Conservation (phyloP, 2,888 invertebrate genomes). For the Geotrupes spiniger region DNA sequence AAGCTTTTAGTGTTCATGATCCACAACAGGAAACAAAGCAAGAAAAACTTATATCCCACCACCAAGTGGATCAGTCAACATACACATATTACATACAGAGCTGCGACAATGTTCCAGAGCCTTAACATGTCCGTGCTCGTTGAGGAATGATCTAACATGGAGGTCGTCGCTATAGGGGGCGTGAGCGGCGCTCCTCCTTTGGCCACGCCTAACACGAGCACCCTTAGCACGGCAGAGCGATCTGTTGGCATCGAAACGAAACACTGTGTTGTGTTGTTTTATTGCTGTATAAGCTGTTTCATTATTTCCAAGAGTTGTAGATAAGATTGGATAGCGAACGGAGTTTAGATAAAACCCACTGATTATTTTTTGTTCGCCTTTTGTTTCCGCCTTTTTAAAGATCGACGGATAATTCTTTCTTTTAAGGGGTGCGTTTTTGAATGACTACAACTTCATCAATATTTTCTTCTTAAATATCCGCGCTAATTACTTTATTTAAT, state of each 20-base stretch:
- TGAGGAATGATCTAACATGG: slow-evolving; percentile 48
- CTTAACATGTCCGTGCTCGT: slow-evolving; percentile 39
- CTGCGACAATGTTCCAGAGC: slow-evolving; percentile 42
- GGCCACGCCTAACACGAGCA: slow-evolving; percentile 37
- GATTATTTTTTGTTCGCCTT: slow-evolving; percentile 29
- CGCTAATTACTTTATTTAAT: too few species aligned
- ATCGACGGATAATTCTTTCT: slow-evolving; percentile 9
- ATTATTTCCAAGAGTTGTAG: slow-evolving; percentile 45
- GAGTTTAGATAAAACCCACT: slow-evolving; percentile 38
- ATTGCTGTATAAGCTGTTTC: slow-evolving; percentile 46
- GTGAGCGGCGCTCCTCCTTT: slow-evolving; percentile 42
- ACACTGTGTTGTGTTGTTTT: slow-evolving; percentile 40
- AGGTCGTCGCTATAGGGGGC: slow-evolving; percentile 43
- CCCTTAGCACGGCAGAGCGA: slow-evolving; percentile 41
- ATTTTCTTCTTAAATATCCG: too few species aligned
- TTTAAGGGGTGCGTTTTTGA: background rate
- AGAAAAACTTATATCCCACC: slow-evolving; percentile 32
- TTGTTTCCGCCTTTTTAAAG: slow-evolving; percentile 13
- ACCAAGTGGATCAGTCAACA: slow-evolving; percentile 37
- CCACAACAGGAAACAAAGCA: slow-evolving; percentile 30
- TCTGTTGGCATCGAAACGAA: slow-evolving; percentile 43
- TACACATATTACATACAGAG: slow-evolving; percentile 39
- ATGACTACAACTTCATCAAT: too few species aligned
- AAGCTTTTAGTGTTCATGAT: slow-evolving; percentile 9
- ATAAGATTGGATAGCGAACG: slow-evolving; percentile 43